Percentiles rank a stretch among this genome's conserved stretches.
Evolutionary conservation across 2,797 vertebrate species (phyloP).

Genomic region (Crax fasciolata): DNA sequence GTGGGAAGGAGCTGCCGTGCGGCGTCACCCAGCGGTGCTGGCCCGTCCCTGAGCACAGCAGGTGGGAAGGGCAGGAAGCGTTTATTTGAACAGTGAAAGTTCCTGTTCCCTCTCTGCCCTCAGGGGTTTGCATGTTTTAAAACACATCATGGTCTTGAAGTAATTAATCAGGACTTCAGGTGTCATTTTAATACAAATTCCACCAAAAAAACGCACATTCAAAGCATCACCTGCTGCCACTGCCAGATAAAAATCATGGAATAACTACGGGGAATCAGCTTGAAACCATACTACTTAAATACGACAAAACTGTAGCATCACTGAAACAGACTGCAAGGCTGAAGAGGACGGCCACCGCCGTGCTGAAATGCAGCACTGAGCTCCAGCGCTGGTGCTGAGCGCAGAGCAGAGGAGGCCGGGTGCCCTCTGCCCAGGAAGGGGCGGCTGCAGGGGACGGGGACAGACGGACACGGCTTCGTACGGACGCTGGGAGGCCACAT

Average conservation of each 20-base stretch:
- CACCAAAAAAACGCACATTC: not conserved
- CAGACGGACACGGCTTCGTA: no score
- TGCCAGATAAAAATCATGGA: not conserved
- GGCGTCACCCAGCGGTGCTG: no score
- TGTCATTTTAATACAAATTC: slow-evolving; percentile 3
- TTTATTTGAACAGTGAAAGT: not conserved
- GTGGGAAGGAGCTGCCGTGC: no score
- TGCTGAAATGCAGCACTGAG: not conserved
- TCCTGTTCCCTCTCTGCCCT: not conserved
- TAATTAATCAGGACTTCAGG: not conserved
- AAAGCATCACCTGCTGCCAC: not conserved
- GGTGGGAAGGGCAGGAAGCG: no score
- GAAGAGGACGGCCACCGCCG: not conserved
- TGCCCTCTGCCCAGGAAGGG: not conserved
- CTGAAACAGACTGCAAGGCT: not conserved
- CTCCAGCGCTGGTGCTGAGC: not conserved
- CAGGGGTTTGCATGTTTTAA: not conserved
- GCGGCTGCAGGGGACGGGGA: no score
- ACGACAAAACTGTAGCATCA: not conserved
- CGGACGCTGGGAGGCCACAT: no score
- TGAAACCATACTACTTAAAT: not conserved
- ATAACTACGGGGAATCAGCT: not conserved
- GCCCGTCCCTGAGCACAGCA: no score
- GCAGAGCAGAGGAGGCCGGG: no score
- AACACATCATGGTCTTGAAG: not conserved